These are phyloP conservation scores for Eupelmus urozonus DNA, from an alignment of 2,888 invertebrate species.

Conservation along the genomic window DNA sequence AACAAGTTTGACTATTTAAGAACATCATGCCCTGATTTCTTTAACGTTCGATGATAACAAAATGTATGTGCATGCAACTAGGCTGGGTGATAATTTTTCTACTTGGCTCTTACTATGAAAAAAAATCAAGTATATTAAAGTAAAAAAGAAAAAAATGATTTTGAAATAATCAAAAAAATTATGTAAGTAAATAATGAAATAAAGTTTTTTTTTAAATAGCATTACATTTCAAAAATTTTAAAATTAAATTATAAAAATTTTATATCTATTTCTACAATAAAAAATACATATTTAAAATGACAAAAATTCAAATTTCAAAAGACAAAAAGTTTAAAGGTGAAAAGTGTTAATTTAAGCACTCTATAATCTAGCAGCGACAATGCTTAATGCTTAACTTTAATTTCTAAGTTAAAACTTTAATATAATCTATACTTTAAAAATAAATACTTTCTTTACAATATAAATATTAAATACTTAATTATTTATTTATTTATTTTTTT, in stretches of 20 bases:
- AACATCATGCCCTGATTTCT: background rate
- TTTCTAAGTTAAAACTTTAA: too few relatives aligned
- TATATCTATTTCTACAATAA: background rate
- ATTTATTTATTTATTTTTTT: too few relatives aligned
- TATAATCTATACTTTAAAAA: too few relatives aligned
- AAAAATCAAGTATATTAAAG: conserved; percentile 4
- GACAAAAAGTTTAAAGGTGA: too few relatives aligned
- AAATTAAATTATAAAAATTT: conserved; percentile 11
- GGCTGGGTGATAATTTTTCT: background rate
- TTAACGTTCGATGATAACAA: background rate
- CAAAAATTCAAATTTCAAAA: background rate
- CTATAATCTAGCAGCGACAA: too few relatives aligned
- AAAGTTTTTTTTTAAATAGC: conserved; percentile 51
- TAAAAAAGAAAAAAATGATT: background rate
- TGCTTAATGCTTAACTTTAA: too few relatives aligned
- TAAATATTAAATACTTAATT: too few relatives aligned
- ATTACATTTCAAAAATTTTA: conserved; percentile 54
- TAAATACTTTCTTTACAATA: too few relatives aligned
- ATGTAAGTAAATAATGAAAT: conserved; percentile 4
- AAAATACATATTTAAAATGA: background rate
- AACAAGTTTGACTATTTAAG: background rate
- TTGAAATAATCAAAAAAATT: conserved; percentile 21
- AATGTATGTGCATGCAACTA: conserved; percentile 13
- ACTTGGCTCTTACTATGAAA: conserved; percentile 40
- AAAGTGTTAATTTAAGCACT: conserved; percentile 1